Evolutionary conservation across 1,140 invertebrate genomes (phyloP), one percentile per base, ranked within the genome.

Genomic region (Macrostomum lignano): DNA sequence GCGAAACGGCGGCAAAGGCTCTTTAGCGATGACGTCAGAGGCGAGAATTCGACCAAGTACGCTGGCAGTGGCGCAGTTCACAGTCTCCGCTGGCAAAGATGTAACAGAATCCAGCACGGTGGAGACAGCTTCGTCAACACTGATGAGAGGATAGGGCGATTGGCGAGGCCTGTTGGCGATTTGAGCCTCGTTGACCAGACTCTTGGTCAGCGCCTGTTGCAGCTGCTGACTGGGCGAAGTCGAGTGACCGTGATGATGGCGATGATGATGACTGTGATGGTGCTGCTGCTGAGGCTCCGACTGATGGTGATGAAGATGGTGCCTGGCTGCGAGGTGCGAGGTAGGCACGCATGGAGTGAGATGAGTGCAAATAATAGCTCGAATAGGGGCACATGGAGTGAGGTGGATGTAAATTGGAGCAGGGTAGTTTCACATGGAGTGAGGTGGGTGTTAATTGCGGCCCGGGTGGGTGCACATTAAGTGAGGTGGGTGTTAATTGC

Each of bases 1-100:
- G 22, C 68, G 67, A 55, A 91, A 93, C 3, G 79, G 74, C 17
- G 84, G 84, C 43, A 88, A 65, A 36, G 55, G 65, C 41, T 70
- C 67, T 31, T 52, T 54, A 14, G 73, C 67, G 44, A 48, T 46
- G 11, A 75, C 52, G 49, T 70, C 62, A 45, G 69, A 61, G 6
- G 67, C 67, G 6, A 73, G 49, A 40, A 72, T 60, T 40, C 60
- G 49, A 2, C 66, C 65, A 24, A n/a, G n/a, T 9, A 24, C 9
- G 23, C 9, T 9, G 9, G 9, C n/a, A 24, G 23, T n/a, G n/a
- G 25, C 43, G 25, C 40, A 51, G 42, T 32, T 33, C 7, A 51
- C 38, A n/a, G 25, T 26, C 26, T 56, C 48, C 14, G 38, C 37
- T 7, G 51, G 28, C 2, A 43, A 17, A 40, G 58, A 48, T 13